Evolutionary conservation across 2,797 vertebrate genomes (phyloP).

Genomic region (Lagocephalus sceleratus): DNA sequence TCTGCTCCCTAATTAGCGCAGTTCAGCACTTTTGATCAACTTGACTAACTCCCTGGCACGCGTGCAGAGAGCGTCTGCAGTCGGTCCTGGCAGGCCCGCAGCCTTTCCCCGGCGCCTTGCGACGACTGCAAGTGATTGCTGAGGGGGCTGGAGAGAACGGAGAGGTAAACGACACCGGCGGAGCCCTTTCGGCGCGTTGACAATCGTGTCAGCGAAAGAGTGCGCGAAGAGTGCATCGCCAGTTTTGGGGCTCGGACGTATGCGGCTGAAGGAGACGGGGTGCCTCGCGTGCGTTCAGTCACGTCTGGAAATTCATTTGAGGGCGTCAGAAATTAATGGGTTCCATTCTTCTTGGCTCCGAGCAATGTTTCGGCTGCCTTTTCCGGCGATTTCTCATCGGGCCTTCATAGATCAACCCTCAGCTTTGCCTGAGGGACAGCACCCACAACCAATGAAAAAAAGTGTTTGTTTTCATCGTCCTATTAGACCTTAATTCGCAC

Average conservation of each 20-base stretch:
- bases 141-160: slow-evolving; percentile 21
- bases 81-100: slow-evolving; percentile 13
- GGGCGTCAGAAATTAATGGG: no score
- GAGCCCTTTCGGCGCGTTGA: slow-evolving; percentile 40
- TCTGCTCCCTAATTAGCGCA: slow-evolving; percentile 39
- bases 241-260: neutral
- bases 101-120: slow-evolving; percentile 28
- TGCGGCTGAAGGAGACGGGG: no score
- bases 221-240: no score
- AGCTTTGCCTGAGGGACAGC: neutral
- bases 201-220: no score
- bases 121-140: slow-evolving; percentile 22
- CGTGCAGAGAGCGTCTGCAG: slow-evolving; percentile 17
- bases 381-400: no score
- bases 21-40: slow-evolving; percentile 58
- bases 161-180: slow-evolving; percentile 28
- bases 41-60: slow-evolving; percentile 36
- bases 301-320: no score
- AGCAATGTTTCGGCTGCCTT: no score
- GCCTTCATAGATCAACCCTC: neutral
- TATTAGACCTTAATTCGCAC: no score
- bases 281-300: no score
- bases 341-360: no score
- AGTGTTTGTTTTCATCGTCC: no score
- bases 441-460: neutral